Evolutionary conservation across 2,113 vertebrate species (phyloP).

Genomic region (Rafetus swinhoei): DNA sequence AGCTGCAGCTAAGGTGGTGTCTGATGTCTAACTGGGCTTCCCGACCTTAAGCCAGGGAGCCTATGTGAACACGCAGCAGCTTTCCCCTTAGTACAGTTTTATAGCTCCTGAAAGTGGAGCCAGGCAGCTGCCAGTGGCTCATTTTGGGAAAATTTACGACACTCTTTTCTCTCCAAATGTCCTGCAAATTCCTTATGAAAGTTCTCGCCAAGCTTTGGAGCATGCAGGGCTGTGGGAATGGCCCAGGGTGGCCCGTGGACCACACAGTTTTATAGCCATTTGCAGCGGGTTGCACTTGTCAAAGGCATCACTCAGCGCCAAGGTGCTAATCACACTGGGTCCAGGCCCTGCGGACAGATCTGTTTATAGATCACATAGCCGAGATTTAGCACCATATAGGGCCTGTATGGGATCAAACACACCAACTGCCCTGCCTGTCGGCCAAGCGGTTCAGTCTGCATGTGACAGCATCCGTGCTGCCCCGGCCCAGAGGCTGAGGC

Average conservation of each 20-base stretch:
- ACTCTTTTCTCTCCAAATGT: neutral
- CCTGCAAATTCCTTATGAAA: neutral
- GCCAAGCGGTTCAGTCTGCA: rapidly evolving
- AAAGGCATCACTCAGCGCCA: neutral
- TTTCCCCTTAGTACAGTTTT: neutral
- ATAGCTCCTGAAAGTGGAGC: neutral
- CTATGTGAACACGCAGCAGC: neutral
- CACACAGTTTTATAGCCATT: neutral
- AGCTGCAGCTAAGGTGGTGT: neutral
- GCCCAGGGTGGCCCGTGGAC: neutral
- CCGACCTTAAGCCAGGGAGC: neutral
- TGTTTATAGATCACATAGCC: neutral
- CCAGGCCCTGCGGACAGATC: neutral
- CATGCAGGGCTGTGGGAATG: rapidly evolving
- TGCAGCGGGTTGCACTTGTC: neutral
- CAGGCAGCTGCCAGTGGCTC: neutral
- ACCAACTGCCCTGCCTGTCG: neutral
- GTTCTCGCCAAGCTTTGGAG: neutral
- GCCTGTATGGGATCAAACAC: neutral
- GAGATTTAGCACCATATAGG: neutral
- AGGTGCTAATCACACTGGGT: neutral
- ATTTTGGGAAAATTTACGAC: neutral
- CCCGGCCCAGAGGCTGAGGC: no score
- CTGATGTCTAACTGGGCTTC: rapidly evolving
- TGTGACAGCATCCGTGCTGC: neutral